Conservation (phyloP, 2,888 invertebrate species). For the Tachystola acroxantha region DNA sequence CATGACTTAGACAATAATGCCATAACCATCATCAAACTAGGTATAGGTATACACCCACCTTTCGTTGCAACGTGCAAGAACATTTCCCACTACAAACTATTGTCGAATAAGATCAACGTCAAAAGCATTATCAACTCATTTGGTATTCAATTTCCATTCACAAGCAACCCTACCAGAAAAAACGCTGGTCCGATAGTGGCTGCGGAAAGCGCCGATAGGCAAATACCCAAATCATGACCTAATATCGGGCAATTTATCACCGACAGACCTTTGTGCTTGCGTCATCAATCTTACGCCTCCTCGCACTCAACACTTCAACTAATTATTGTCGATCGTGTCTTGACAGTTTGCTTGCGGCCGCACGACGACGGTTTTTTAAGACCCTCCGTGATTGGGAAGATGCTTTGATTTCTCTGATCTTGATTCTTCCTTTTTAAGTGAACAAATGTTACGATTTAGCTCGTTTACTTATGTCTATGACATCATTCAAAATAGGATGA, state of each 20-base stretch:
- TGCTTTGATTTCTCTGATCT: no score
- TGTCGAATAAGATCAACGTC: not conserved
- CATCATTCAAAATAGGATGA: no score
- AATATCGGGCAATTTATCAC: conserved; percentile 74
- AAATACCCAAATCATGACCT: conserved; percentile 75
- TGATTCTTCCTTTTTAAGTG: no score
- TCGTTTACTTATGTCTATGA: no score
- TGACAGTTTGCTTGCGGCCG: conserved; percentile 61
- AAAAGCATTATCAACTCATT: conserved; percentile 29
- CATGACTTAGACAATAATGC: no score
- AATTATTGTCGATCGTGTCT: conserved; percentile 67
- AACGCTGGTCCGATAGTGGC: conserved; percentile 44
- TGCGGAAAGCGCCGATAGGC: conserved; percentile 48
- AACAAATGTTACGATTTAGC: no score
- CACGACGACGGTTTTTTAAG: conserved; percentile 42
- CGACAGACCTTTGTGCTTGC: conserved; percentile 66
- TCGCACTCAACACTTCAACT: conserved; percentile 69
- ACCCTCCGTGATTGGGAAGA: no score
- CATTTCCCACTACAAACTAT: not conserved
- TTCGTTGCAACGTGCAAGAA: no score
- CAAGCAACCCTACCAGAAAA: conserved; percentile 38
- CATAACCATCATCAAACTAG: no score
- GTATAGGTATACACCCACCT: no score
- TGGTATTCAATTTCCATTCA: conserved; percentile 33
- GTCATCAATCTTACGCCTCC: conserved; percentile 72